These are phyloP conservation scores for Syrphus vitripennis DNA, from an alignment of 2,888 invertebrate species.

Conservation along the genomic window DNA sequence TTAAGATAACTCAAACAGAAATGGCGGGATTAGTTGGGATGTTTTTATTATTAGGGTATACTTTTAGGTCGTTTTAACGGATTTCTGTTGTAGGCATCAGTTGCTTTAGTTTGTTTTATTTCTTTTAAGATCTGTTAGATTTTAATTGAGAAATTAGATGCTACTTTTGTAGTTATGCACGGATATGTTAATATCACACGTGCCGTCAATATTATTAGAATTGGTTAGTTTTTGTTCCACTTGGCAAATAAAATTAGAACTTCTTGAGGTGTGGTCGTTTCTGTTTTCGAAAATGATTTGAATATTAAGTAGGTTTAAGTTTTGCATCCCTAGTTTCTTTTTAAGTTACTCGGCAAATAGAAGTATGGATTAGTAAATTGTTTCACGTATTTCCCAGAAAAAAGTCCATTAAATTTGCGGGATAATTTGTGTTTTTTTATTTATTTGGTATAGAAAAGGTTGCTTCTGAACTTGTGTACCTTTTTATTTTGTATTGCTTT, in stretches of 20 bases:
- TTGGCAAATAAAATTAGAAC: background rate
- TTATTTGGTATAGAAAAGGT: background rate
- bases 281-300: background rate
- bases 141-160: background rate
- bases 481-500: background rate
- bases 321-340: background rate
- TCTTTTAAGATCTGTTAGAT: background rate
- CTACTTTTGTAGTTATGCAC: background rate
- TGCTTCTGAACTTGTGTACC: no score
- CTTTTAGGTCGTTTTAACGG: background rate
- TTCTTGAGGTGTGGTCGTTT: background rate
- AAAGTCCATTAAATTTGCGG: background rate
- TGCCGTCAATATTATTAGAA: constrained; percentile 25
- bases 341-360: background rate
- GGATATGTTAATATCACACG: background rate
- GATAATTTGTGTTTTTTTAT: background rate
- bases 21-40: background rate
- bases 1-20: background rate
- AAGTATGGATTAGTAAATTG: background rate
- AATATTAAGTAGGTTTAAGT: constrained; percentile 24
- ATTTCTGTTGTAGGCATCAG: no score
- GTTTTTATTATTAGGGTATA: background rate
- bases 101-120: constrained; percentile 1
- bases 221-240: background rate
- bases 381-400: background rate